A percentile compares a stretch with the other conserved stretches of the same genome.
Conservation (phyloP, 2,888 invertebrate genomes). For the Siphonodentalium dalli region DNA sequence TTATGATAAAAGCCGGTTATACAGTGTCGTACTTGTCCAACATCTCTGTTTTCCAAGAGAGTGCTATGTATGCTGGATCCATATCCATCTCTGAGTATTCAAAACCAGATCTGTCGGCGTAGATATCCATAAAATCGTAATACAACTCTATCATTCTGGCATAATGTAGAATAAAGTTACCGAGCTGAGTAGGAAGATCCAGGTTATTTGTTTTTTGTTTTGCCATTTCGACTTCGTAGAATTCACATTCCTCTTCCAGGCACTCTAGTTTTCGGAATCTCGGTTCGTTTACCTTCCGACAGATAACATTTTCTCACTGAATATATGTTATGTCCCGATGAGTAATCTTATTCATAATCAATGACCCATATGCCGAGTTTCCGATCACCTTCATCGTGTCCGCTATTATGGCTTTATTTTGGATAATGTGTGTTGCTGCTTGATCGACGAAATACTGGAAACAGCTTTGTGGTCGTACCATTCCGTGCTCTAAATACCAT, state of each 20-base stretch:
- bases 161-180: slow-evolving; percentile 25
- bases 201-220: slow-evolving; percentile 10
- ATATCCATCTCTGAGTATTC: slow-evolving; percentile 18
- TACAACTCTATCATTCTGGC: slow-evolving; percentile 25
- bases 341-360: slow-evolving; percentile 22
- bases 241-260: slow-evolving; percentile 5
- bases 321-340: slow-evolving; percentile 8
- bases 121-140: slow-evolving; percentile 12
- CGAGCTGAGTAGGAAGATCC: slow-evolving; percentile 22
- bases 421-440: slow-evolving; percentile 18
- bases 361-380: slow-evolving; percentile 23
- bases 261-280: slow-evolving; percentile 12
- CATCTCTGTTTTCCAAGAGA: background rate
- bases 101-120: slow-evolving; percentile 1
- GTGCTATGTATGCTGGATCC: slow-evolving; percentile 5
- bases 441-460: slow-evolving; percentile 13
- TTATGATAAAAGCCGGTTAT: too few relatives aligned
- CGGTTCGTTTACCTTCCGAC: slow-evolving; percentile 2
- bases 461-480: slow-evolving; percentile 10
- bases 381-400: slow-evolving; percentile 25
- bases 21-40: background rate
- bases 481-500: slow-evolving; percentile 33
- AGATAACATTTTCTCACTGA: slow-evolving; percentile 1
- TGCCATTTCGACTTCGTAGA: slow-evolving; percentile 15
- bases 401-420: slow-evolving; percentile 18